phyloP scores from a whole-genome alignment of 2,113 vertebrate genomes.

The Callocephalon fimbriatum region DNA sequence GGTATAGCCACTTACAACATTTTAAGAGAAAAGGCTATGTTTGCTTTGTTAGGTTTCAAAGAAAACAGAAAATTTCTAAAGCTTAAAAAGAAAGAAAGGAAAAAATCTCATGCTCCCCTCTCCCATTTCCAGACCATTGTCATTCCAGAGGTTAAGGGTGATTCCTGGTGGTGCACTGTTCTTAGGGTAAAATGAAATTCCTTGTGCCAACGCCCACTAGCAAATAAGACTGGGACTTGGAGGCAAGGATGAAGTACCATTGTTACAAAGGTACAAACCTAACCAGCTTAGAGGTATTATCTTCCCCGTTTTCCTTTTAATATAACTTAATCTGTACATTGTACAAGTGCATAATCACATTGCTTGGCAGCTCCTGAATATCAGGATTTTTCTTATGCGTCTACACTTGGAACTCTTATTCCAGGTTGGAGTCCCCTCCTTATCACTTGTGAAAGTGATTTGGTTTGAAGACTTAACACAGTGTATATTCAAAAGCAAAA shows the following conservation, averaged over 20 bases:
- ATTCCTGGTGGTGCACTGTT: neutral
- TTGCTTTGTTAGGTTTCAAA: neutral
- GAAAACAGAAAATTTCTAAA: neutral
- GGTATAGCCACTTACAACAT: neutral
- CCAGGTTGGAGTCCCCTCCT: neutral
- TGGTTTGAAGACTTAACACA: neutral
- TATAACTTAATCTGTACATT: neutral
- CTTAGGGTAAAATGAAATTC: conserved; percentile 29
- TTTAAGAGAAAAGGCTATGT: neutral
- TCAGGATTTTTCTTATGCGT: neutral
- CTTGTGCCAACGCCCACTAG: neutral
- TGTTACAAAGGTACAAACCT: neutral
- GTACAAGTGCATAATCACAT: neutral
- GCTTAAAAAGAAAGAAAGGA: neutral
- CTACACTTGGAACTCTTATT: neutral
- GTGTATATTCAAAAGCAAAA: neutral
- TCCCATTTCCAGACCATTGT: neutral
- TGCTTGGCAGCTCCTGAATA: neutral
- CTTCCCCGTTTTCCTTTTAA: neutral
- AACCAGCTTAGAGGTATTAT: neutral
- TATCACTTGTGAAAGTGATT: neutral
- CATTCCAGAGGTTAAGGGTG: neutral
- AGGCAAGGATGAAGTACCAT: neutral
- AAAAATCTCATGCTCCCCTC: neutral
- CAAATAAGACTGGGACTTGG: neutral